Evolutionary conservation across 2,888 invertebrate genomes (phyloP).

Genomic region (Phania funesta): DNA sequence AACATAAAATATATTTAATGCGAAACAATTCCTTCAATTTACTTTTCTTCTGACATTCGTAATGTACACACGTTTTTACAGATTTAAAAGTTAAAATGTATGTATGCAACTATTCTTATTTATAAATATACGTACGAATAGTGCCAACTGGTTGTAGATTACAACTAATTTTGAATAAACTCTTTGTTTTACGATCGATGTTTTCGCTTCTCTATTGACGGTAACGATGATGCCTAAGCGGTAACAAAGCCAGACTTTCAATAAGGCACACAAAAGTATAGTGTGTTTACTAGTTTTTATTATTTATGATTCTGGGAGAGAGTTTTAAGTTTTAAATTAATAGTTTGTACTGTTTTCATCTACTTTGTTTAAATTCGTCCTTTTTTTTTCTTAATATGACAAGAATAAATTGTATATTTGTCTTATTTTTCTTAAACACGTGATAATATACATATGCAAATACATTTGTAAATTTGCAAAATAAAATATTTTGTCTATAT

Average conservation of each 20-base stretch:
- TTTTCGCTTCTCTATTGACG: neutral
- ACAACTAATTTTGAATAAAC: slow-evolving; percentile 67
- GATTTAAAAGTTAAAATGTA: neutral
- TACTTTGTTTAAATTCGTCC: too few relatives aligned
- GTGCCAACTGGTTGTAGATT: slow-evolving; percentile 62
- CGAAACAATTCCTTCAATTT: slow-evolving; percentile 3
- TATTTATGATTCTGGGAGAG: neutral
- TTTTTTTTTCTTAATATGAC: neutral
- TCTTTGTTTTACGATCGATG: slow-evolving; percentile 14
- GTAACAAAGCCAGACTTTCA: neutral
- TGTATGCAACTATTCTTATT: neutral
- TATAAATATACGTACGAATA: neutral
- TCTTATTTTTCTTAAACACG: too few relatives aligned
- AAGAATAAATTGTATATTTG: too few relatives aligned
- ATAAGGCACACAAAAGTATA: neutral
- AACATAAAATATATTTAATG: neutral
- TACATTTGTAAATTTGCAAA: neutral
- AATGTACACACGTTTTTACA: slow-evolving; percentile 25
- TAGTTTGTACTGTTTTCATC: too few relatives aligned
- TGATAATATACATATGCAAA: too few relatives aligned
- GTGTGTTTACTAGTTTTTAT: neutral
- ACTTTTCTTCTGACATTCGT: slow-evolving; percentile 34
- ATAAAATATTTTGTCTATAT: neutral
- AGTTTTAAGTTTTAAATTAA: too few relatives aligned
- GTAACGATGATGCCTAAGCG: neutral